phyloP scores from a whole-genome alignment of 2,113 vertebrate species.

The Spea bombifrons region DNA sequence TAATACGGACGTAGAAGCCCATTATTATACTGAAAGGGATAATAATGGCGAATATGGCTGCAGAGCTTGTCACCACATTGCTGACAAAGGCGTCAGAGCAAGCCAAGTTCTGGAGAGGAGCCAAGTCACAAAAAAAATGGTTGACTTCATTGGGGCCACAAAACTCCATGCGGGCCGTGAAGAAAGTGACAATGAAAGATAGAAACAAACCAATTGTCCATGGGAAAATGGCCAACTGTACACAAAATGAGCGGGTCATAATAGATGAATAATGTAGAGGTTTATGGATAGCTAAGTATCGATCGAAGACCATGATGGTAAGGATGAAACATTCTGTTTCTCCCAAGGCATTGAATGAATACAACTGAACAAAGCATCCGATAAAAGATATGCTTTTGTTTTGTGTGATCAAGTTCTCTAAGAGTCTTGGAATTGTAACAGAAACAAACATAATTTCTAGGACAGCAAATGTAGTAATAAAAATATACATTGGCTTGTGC shows the following conservation, averaged over 20 bases:
- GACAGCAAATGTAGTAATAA: not conserved
- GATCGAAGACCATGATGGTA: slow-evolving; percentile 54
- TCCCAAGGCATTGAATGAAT: not conserved
- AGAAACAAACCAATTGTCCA: slow-evolving; percentile 52
- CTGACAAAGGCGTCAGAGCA: slow-evolving; percentile 50
- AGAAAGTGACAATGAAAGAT: slow-evolving; percentile 46
- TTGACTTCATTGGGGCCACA: slow-evolving; percentile 56
- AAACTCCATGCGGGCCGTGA: slow-evolving; percentile 52
- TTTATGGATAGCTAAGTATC: slow-evolving; percentile 55
- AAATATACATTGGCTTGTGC: not conserved
- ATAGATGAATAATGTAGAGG: slow-evolving; percentile 52
- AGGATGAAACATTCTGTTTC: slow-evolving; percentile 8
- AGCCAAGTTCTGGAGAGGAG: slow-evolving; percentile 51
- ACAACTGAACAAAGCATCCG: slow-evolving; percentile 28
- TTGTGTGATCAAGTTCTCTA: not conserved
- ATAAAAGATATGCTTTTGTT: slow-evolving; percentile 4
- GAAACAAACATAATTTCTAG: slow-evolving; percentile 11
- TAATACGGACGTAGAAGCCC: slow-evolving; percentile 3
- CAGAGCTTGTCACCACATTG: slow-evolving; percentile 23
- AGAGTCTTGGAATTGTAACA: slow-evolving; percentile 4
- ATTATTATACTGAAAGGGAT: slow-evolving; percentile 8
- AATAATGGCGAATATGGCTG: not conserved
- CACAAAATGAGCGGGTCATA: slow-evolving; percentile 48
- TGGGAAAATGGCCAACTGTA: slow-evolving; percentile 39
- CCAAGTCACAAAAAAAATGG: slow-evolving; percentile 57